Evolutionary conservation across 2,113 vertebrate genomes (phyloP), one percentile per base, ranked within the genome.

Genomic region (Ptilorrhoa leucosticta): DNA sequence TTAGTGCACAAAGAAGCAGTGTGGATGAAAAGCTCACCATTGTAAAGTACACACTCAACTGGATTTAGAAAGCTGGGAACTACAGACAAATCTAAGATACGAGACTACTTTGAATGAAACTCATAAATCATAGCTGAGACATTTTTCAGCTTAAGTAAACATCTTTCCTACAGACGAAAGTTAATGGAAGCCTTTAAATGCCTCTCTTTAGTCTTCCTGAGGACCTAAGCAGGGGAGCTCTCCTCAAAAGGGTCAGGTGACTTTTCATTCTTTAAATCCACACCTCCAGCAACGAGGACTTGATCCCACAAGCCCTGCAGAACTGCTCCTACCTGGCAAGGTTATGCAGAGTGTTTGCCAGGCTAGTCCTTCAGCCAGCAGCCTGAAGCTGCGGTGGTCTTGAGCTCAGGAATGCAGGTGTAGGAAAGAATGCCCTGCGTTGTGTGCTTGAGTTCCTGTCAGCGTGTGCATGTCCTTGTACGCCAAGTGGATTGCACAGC

Each of bases 1-100:
- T 61, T 21, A 31, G 53, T 33, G 77, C 86, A 94, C 91, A 96
- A 86, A 96, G 87, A 44, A 86, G 93, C 86, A 96, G 93, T 85
- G 93, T 94, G 77, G 73, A 39, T 79, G 68, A 84, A 95, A 96
- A 94, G 69, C 94, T 84, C 64, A 30, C 66, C 84, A 80, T 37
- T 87, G 69, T 44, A 42, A 91, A 92, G 76, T 28, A 75, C 56
- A 45, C 44, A 58, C 86, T 83, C 65, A 75, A 81, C 51, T 89
- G 83, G 39, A 57, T 83, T 93, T 81, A 81, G 53, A 93, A 92
- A 92, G 80, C 93, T 70, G 68, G 61, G 80, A 90, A 57, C 70
- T 91, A 70, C 2, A 77, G 71, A 79, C 57, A 58, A 35, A 70
- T 57, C 66, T 75, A 50, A 86, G 88, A 85, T 53, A 66, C 1